A percentile compares a stretch with the other conserved stretches of the same genome.
These are phyloP conservation scores for Poeciliopsis occidentalis DNA, from an alignment of 2,113 vertebrate genomes.

Conservation along the genomic window DNA sequence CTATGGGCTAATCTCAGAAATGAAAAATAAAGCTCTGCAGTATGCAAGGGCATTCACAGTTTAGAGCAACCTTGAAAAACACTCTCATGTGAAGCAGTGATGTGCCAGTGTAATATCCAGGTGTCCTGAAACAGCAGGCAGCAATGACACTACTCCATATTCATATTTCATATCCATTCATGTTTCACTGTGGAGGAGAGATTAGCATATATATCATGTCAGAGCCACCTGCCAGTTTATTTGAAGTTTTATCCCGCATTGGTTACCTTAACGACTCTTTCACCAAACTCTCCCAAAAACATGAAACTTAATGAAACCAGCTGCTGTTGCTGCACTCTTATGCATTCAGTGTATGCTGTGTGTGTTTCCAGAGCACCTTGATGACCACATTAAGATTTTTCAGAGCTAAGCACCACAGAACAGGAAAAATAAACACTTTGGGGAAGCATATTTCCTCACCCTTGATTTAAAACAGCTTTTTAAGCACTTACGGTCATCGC, in stretches of 20 bases:
- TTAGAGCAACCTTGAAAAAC: slow-evolving; percentile 27
- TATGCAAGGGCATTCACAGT: background rate
- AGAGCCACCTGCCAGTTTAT: slow-evolving; percentile 45
- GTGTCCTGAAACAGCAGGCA: slow-evolving; percentile 59
- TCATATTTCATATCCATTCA: slow-evolving; percentile 52
- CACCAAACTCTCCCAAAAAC: slow-evolving; percentile 6
- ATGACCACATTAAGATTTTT: slow-evolving; percentile 46
- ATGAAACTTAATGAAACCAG: slow-evolving; percentile 55
- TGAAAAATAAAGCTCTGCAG: slow-evolving; percentile 8
- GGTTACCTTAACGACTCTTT: slow-evolving; percentile 37
- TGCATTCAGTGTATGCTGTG: slow-evolving; percentile 26
- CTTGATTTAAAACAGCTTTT: slow-evolving; percentile 62
- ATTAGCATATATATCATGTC: slow-evolving; percentile 60
- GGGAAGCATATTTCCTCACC: slow-evolving; percentile 38
- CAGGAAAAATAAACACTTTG: slow-evolving; percentile 55
- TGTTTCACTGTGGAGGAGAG: slow-evolving; percentile 35
- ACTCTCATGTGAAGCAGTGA: slow-evolving; percentile 11
- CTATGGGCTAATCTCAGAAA: background rate
- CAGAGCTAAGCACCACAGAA: slow-evolving; percentile 11
- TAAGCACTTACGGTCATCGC: slow-evolving; percentile 47
- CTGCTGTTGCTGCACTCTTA: slow-evolving; percentile 47
- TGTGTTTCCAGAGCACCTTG: slow-evolving; percentile 29
- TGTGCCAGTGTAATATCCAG: slow-evolving; percentile 42
- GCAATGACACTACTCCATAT: slow-evolving; percentile 43
- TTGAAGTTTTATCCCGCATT: slow-evolving; percentile 32